phyloP scores from a whole-genome alignment of 64 coral and sea anemone species.

The Montipora efflorescens region DNA sequence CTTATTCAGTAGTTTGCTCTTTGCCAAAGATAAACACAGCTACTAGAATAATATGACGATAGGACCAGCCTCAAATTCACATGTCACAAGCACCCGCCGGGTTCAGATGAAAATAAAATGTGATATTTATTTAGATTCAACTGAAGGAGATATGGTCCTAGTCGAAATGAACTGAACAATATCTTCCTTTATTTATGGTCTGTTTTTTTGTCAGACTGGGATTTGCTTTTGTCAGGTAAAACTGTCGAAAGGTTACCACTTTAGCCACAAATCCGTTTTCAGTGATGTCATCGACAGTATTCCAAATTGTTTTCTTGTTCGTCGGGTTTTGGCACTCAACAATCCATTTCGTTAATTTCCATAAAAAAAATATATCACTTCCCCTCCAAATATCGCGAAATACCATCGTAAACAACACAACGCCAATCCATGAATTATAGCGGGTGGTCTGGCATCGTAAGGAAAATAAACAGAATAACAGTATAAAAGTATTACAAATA shows the following conservation, averaged over 20 bases:
- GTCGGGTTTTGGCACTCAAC: no score
- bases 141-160: no score
- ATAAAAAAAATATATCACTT: no score
- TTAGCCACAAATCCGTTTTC: not conserved
- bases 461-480: constrained; percentile 10
- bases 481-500: not conserved
- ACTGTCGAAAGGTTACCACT: not conserved
- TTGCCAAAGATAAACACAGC: not conserved
- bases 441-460: not conserved
- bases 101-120: no score
- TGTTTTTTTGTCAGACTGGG: not conserved
- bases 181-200: not conserved
- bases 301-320: not conserved
- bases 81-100: no score
- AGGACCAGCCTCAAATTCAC: no score
- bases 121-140: no score
- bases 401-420: no score
- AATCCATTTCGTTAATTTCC: not conserved
- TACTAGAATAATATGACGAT: no score
- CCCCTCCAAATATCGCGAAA: no score
- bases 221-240: not conserved
- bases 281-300: not conserved
- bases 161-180: not conserved
- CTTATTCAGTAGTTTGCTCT: not conserved
- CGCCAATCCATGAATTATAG: not conserved